These are phyloP conservation scores for Lycodopsis pacificus DNA, from an alignment of 2,797 vertebrate genomes.

Conservation along the genomic window DNA sequence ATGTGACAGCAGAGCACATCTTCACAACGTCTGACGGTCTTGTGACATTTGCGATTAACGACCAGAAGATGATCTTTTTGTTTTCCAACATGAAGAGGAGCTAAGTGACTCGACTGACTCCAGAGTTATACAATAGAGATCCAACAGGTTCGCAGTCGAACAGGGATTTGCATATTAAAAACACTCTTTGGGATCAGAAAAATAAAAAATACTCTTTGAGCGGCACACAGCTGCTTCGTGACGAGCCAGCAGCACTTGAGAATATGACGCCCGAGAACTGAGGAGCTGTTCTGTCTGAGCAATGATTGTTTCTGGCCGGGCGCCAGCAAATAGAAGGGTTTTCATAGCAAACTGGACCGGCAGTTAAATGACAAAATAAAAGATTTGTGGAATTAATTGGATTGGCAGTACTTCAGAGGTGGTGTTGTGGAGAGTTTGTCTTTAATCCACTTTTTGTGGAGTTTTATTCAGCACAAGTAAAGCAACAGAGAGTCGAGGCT, in stretches of 20 bases:
- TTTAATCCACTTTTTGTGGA: constrained; percentile 31
- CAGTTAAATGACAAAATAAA: constrained; percentile 51
- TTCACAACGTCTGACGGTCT: constrained; percentile 20
- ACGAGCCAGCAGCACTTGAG: constrained; percentile 23
- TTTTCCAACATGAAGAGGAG: background rate
- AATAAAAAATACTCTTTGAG: background rate
- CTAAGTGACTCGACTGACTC: no score
- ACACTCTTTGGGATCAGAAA: constrained; percentile 15
- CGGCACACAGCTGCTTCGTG: background rate
- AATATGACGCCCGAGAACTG: constrained; percentile 12
- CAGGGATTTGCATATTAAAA: constrained; percentile 1
- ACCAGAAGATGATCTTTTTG: background rate
- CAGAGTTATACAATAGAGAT: background rate
- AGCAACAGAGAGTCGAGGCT: constrained; percentile 16
- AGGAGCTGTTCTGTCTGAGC: constrained; percentile 28
- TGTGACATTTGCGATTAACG: constrained; percentile 32
- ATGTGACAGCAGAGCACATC: constrained; percentile 33
- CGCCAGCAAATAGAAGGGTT: constrained; percentile 48
- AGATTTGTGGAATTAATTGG: constrained; percentile 69
- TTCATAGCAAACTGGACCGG: constrained; percentile 40
- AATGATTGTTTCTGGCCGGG: constrained; percentile 43
- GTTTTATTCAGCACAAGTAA: constrained; percentile 28
- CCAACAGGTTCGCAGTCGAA: background rate
- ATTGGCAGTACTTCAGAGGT: constrained; percentile 64
- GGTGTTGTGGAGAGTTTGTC: constrained; percentile 19